Evolutionary conservation across 1,140 invertebrate species (phyloP).

Genomic region (Hylaeus anthracinus): DNA sequence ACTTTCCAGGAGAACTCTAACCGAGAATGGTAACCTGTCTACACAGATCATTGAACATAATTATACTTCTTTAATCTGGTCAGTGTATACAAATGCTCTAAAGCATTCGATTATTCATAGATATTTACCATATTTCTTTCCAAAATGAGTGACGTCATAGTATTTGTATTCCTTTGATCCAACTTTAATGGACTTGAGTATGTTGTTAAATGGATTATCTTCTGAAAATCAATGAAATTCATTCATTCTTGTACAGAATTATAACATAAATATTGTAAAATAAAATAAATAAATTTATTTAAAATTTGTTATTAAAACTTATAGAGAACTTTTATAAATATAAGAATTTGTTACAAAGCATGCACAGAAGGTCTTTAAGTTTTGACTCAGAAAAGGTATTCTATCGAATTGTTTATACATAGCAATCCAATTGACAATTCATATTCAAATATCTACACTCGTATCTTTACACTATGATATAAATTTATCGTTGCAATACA

Average conservation of each 20-base stretch:
- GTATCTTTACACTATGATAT: too few species aligned
- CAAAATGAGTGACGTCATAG: constrained; percentile 87
- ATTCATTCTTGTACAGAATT: constrained; percentile 28
- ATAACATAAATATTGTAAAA: background rate
- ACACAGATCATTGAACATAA: constrained; percentile 53
- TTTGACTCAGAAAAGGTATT: too few species aligned
- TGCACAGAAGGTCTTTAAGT: too few species aligned
- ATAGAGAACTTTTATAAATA: background rate
- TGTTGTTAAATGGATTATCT: constrained; percentile 86
- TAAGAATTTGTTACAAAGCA: too few species aligned
- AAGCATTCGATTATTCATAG: constrained; percentile 14
- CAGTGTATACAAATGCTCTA: background rate
- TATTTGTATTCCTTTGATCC: constrained; percentile 87
- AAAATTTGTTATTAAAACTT: too few species aligned
- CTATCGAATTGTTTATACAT: too few species aligned
- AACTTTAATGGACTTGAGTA: constrained; percentile 85
- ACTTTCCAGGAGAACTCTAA: constrained; percentile 96
- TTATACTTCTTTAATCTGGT: constrained; percentile 3
- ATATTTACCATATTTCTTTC: constrained; percentile 88
- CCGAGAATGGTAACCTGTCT: constrained; percentile 95
- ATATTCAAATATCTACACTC: too few species aligned
- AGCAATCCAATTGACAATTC: too few species aligned
- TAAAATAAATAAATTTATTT: background rate
- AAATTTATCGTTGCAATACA: too few species aligned
- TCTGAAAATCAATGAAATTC: constrained; percentile 77